Evolutionary conservation across 2,888 invertebrate species (phyloP).

Genomic region (Temnothorax unifasciatus): DNA sequence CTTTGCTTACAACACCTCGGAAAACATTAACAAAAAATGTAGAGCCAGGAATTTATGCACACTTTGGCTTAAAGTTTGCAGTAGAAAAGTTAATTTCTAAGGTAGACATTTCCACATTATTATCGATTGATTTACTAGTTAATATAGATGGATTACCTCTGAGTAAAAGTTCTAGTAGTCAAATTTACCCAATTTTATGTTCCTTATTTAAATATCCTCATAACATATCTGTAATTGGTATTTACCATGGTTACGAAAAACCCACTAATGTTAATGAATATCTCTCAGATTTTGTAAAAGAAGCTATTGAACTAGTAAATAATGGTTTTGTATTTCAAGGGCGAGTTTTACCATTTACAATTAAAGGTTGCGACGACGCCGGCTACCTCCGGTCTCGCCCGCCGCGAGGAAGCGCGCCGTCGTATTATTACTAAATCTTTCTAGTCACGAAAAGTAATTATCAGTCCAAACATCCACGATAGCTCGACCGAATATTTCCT

Average conservation of each 20-base stretch:
- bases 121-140: conserved; percentile 19
- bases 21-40: conserved; percentile 1
- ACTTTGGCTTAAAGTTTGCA: conserved; percentile 4
- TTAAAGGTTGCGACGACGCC: no score
- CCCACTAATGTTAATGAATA: conserved; percentile 12
- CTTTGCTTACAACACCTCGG: conserved; percentile 10
- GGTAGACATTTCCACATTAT: neutral
- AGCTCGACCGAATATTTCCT: no score
- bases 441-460: no score
- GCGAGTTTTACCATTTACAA: conserved; percentile 19
- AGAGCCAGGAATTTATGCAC: conserved; percentile 12
- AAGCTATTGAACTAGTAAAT: conserved; percentile 20
- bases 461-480: no score
- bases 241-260: conserved; percentile 18
- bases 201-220: conserved; percentile 13
- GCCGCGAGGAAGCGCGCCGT: no score
- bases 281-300: conserved; percentile 27
- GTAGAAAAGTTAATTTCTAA: neutral
- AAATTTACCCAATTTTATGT: conserved; percentile 25
- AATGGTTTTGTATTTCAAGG: conserved; percentile 11
- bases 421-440: no score
- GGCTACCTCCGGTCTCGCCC: no score
- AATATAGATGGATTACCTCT: conserved; percentile 16
- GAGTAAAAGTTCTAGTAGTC: neutral
- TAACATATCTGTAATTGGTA: conserved; percentile 8